Evolutionary conservation across 2,888 invertebrate genomes (phyloP).

Genomic region (Drosophila paranaensis): DNA sequence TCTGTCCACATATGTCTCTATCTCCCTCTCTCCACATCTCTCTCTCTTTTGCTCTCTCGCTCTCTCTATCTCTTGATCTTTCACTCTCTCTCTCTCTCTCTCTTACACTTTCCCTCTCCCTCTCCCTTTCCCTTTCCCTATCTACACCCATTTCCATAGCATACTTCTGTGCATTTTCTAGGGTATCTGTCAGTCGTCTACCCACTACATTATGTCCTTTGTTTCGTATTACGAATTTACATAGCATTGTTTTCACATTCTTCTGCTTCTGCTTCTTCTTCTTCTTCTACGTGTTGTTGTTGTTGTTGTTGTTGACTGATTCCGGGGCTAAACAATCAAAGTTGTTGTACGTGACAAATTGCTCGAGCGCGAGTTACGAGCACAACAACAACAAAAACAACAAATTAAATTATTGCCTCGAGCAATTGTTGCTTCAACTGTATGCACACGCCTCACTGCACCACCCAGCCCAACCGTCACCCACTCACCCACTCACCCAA

Average conservation of each 20-base stretch:
- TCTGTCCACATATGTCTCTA: no score
- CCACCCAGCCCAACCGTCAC: background rate
- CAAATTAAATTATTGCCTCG: conserved; percentile 71
- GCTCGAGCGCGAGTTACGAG: conserved; percentile 82
- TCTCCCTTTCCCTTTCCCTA: background rate
- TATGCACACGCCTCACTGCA: conserved; percentile 25
- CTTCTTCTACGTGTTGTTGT: background rate
- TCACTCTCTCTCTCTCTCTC: background rate
- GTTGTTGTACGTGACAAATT: conserved; percentile 85
- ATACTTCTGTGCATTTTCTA: conserved; percentile 6
- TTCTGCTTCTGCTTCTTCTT: conserved; percentile 19
- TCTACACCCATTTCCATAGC: background rate
- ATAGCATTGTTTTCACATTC: conserved; percentile 24
- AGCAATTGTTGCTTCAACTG: conserved; percentile 52
- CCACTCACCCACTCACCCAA: background rate
- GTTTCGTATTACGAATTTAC: conserved; percentile 15
- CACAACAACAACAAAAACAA: conserved; percentile 46
- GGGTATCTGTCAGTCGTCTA: conserved; percentile 10
- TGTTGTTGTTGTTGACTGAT: conserved; percentile 41
- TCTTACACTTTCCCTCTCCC: no score
- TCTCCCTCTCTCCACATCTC: background rate
- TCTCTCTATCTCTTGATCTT: background rate
- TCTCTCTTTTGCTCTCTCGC: no score
- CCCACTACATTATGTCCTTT: background rate
- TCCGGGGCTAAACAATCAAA: conserved; percentile 72